Evolutionary conservation across 1,140 invertebrate genomes (phyloP).

Genomic region (Hyposmocoma kahamanoa): DNA sequence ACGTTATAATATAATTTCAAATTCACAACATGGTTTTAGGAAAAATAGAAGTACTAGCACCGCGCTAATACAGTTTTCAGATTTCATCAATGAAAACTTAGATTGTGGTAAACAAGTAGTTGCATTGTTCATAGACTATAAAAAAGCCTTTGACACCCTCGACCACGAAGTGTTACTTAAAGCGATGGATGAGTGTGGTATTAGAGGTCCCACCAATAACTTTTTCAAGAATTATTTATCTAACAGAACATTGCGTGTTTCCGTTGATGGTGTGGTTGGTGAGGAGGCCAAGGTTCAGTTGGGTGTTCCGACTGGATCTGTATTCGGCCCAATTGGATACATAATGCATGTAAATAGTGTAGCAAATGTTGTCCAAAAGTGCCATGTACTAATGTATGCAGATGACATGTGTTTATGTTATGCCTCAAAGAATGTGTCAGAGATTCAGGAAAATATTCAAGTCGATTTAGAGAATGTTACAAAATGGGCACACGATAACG

Average conservation of each 20-base stretch:
- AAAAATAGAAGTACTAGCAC: slow-evolving; percentile 2
- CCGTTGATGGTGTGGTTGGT: background rate
- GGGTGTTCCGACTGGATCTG: slow-evolving; percentile 17
- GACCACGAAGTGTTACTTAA: slow-evolving; percentile 5
- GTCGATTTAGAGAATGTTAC: background rate
- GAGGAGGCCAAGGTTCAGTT: background rate
- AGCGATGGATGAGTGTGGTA: slow-evolving; percentile 9
- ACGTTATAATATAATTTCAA: slow-evolving; percentile 1
- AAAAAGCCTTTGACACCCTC: slow-evolving; percentile 13
- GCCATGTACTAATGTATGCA: slow-evolving; percentile 1
- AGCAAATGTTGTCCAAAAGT: slow-evolving; percentile 3
- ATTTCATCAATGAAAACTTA: slow-evolving; percentile 3
- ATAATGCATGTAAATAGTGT: slow-evolving; percentile 20
- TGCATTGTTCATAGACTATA: slow-evolving; percentile 10
- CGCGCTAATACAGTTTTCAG: slow-evolving; percentile 3
- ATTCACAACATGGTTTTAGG: slow-evolving; percentile 7
- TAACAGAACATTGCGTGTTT: background rate
- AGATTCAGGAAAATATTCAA: background rate
- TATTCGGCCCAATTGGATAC: slow-evolving; percentile 13
- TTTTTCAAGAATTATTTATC: slow-evolving; percentile 2
- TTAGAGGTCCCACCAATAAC: slow-evolving; percentile 5
- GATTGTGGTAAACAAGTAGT: slow-evolving; percentile 5
- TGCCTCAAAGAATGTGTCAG: background rate
- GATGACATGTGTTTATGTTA: background rate
- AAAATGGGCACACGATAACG: slow-evolving; percentile 2